These are phyloP conservation scores for Fregetta grallaria DNA, from an alignment of 2,113 vertebrate species.

Conservation along the genomic window DNA sequence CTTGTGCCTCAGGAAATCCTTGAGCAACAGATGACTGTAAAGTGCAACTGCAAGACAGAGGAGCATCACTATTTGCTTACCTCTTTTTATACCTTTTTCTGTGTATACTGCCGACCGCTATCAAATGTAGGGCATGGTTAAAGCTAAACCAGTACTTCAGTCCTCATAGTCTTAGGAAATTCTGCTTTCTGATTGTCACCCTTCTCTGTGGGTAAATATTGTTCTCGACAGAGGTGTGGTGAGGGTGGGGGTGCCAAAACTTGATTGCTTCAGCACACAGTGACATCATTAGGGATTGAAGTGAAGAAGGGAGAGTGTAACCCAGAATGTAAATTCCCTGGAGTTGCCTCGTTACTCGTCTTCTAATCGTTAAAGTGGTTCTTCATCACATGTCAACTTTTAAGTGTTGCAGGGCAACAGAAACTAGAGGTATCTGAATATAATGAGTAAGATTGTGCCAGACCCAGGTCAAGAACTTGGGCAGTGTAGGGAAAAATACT, in stretches of 20 bases:
- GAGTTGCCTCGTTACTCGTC: neutral
- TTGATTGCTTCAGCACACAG: neutral
- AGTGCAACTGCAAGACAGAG: neutral
- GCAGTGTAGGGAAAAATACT: neutral
- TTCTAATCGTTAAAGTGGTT: neutral
- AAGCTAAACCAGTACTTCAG: neutral
- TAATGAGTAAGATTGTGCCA: neutral
- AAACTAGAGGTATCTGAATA: neutral
- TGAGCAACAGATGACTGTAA: neutral
- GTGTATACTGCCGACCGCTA: rapidly evolving
- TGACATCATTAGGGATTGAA: neutral
- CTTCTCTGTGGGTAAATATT: neutral
- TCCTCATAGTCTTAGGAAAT: neutral
- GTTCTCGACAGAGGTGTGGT: neutral
- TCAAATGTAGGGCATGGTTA: rapidly evolving
- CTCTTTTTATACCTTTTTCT: neutral
- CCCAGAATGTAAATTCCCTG: neutral
- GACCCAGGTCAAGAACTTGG: neutral
- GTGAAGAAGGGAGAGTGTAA: neutral
- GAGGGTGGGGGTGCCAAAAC: neutral
- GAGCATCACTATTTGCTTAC: neutral
- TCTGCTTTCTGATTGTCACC: neutral
- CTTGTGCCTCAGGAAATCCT: neutral
- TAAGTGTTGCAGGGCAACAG: neutral
- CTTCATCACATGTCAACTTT: neutral